These are phyloP conservation scores for Crypturellus undulatus DNA, from an alignment of 2,113 vertebrate species.

Conservation along the genomic window DNA sequence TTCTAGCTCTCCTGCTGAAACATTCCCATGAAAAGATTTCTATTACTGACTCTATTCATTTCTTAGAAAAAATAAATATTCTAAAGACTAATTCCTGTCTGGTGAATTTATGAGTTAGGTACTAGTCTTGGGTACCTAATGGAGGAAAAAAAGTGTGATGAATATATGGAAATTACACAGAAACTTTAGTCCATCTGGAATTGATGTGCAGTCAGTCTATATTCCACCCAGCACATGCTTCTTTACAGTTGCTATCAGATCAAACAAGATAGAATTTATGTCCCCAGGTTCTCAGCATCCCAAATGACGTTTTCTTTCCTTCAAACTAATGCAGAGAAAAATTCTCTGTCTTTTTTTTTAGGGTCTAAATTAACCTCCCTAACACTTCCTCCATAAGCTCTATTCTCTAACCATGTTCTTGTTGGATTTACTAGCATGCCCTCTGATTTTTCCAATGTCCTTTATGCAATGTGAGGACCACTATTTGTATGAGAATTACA, in stretches of 20 bases:
- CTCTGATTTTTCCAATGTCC: not conserved
- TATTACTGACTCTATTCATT: not conserved
- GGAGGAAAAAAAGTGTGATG: not conserved
- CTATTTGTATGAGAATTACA: slow-evolving; percentile 36
- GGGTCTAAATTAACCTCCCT: not conserved
- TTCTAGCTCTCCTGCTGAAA: not conserved
- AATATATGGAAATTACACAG: not conserved
- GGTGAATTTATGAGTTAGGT: not conserved
- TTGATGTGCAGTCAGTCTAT: not conserved
- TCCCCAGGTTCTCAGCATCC: not conserved
- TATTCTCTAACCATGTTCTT: not conserved
- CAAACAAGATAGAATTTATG: not conserved
- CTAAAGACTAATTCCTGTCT: not conserved
- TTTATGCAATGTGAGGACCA: not conserved
- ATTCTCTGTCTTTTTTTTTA: not conserved
- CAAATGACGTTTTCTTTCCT: not conserved
- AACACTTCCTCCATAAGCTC: not conserved
- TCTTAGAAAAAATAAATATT: not conserved
- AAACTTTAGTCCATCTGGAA: not conserved
- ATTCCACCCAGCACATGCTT: not conserved
- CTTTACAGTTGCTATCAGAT: not conserved
- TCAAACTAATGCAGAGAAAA: not conserved
- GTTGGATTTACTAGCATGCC: not conserved
- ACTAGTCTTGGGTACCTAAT: not conserved
- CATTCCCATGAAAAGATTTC: not conserved